Conservation (phyloP, 1,140 invertebrate species). For the Asbolus verrucosus region DNA sequence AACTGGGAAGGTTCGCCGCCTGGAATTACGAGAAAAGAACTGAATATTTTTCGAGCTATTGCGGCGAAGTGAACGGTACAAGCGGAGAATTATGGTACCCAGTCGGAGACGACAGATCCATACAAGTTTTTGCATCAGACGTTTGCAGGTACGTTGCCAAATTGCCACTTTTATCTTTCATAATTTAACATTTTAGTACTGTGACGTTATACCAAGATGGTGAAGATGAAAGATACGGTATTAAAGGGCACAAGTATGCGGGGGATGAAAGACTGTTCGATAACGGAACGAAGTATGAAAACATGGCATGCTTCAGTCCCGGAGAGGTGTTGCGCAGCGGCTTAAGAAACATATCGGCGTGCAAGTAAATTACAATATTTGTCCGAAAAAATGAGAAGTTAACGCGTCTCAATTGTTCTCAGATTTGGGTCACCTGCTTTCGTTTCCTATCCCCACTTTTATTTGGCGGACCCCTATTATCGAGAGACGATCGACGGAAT, state of each 20-base stretch:
- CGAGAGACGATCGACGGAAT: slow-evolving; percentile 75
- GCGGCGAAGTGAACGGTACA: slow-evolving; percentile 75
- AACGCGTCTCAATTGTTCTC: slow-evolving; percentile 34
- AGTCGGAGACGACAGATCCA: slow-evolving; percentile 67
- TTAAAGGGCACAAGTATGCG: slow-evolving; percentile 72
- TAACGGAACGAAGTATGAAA: slow-evolving; percentile 75
- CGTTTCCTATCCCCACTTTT: slow-evolving; percentile 89
- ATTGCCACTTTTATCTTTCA: too few relatives aligned
- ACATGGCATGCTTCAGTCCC: slow-evolving; percentile 70
- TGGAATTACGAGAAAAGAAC: slow-evolving; percentile 76
- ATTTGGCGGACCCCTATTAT: slow-evolving; percentile 79
- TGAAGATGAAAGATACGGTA: slow-evolving; percentile 61
- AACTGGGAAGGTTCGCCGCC: slow-evolving; percentile 73
- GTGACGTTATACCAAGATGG: slow-evolving; percentile 51
- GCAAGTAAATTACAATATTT: too few relatives aligned
- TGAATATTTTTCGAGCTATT: slow-evolving; percentile 70
- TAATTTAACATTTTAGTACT: slow-evolving; percentile 49
- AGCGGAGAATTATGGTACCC: slow-evolving; percentile 85
- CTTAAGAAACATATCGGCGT: slow-evolving; percentile 76
- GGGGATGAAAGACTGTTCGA: slow-evolving; percentile 74
- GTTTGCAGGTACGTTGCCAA: slow-evolving; percentile 73
- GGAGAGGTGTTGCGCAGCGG: slow-evolving; percentile 67
- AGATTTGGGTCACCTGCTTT: slow-evolving; percentile 82
- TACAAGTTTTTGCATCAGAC: slow-evolving; percentile 78
- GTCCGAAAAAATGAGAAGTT: too few relatives aligned